phyloP scores from a whole-genome alignment of 1,140 invertebrate species.

The Colletes gigas region DNA sequence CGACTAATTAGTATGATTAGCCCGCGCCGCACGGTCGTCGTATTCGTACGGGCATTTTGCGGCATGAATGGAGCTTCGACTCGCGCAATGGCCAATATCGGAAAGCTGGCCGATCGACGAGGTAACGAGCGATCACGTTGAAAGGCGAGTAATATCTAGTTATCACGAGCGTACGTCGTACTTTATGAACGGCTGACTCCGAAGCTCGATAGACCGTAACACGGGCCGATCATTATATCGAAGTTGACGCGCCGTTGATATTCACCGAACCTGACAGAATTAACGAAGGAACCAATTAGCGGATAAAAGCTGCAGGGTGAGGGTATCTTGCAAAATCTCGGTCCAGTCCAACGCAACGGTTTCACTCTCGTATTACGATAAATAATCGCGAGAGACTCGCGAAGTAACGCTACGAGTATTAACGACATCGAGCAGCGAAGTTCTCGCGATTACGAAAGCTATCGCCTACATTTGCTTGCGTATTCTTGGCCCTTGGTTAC shows the following conservation, averaged over 20 bases:
- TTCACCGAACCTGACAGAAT: constrained; percentile 8
- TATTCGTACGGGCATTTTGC: constrained; percentile 12
- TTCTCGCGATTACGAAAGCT: no score
- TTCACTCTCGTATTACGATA: neutral
- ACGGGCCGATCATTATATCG: constrained; percentile 25
- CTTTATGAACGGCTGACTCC: constrained; percentile 23
- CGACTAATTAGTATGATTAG: constrained; percentile 45
- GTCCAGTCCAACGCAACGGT: neutral
- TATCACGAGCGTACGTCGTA: constrained; percentile 33
- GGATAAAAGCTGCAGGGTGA: neutral
- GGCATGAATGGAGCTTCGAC: constrained; percentile 33
- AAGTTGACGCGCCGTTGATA: constrained; percentile 30
- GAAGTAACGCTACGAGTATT: no score
- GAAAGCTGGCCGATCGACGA: constrained; percentile 37
- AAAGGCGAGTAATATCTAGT: constrained; percentile 53
- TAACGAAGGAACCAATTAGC: constrained; percentile 35
- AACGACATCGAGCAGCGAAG: no score
- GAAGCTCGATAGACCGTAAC: constrained; percentile 30
- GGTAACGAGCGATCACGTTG: constrained; percentile 46
- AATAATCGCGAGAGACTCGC: no score
- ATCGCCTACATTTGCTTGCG: no score
- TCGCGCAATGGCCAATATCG: constrained; percentile 21
- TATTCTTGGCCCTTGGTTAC: no score
- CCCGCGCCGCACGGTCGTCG: constrained; percentile 32
- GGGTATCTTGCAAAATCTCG: neutral